Conservation (phyloP, 1,140 invertebrate species). For the Drosophila erecta region DNA sequence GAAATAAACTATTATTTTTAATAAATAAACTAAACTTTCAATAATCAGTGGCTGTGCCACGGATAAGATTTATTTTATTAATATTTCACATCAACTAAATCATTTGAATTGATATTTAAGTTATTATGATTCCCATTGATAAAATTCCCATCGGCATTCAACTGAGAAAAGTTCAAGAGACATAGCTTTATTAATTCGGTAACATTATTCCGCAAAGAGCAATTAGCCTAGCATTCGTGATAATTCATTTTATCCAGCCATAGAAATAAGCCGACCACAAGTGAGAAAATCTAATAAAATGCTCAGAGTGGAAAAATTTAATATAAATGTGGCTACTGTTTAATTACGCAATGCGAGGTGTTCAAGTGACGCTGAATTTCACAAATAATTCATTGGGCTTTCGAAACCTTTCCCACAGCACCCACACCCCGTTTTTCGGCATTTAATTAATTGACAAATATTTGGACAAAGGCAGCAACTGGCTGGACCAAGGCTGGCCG, state of each 20-base stretch:
- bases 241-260: slow-evolving; percentile 13
- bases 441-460: slow-evolving; percentile 70
- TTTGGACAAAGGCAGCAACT: slow-evolving; percentile 53
- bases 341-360: slow-evolving; percentile 21
- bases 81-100: background rate
- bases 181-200: slow-evolving; percentile 4
- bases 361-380: slow-evolving; percentile 4
- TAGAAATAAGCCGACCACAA: slow-evolving; percentile 8
- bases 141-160: background rate
- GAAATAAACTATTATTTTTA: too few species aligned
- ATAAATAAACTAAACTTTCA: too few species aligned
- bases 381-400: slow-evolving; percentile 48
- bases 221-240: slow-evolving; percentile 11
- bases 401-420: slow-evolving; percentile 5
- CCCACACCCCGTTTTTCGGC: slow-evolving; percentile 18
- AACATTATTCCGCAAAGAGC: background rate
- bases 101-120: background rate
- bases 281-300: too few species aligned
- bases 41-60: too few species aligned
- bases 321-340: slow-evolving; percentile 34
- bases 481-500: slow-evolving; percentile 25
- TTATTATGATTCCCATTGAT: background rate
- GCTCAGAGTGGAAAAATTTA: slow-evolving; percentile 28
- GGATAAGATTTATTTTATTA: too few species aligned
- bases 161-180: slow-evolving; percentile 1